Percentiles rank a stretch among this genome's conserved stretches.
Evolutionary conservation across 2,888 invertebrate genomes (phyloP).

Genomic region (Hipparchia semele): DNA sequence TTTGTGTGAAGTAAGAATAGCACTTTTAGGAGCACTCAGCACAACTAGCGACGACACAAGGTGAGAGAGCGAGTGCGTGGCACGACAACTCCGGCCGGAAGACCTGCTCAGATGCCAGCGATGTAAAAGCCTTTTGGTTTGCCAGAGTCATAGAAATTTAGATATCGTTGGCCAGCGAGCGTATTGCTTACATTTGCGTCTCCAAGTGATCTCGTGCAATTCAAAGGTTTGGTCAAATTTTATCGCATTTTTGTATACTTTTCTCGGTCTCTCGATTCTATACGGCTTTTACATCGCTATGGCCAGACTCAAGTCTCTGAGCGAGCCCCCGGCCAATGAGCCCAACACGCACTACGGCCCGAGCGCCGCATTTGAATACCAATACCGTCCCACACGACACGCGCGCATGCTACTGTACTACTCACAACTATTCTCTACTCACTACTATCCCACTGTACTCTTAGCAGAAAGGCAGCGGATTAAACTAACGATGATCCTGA

Average conservation of each 20-base stretch:
- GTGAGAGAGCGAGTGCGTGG: slow-evolving; percentile 82
- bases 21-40: slow-evolving; percentile 81
- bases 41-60: slow-evolving; percentile 79
- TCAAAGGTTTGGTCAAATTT: slow-evolving; percentile 21
- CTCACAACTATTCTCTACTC: slow-evolving; percentile 81
- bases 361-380: slow-evolving; percentile 88
- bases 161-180: neutral
- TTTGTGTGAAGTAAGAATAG: slow-evolving; percentile 64
- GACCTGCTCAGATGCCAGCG: slow-evolving; percentile 38
- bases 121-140: slow-evolving; percentile 34
- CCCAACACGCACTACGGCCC: slow-evolving; percentile 74
- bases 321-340: slow-evolving; percentile 48
- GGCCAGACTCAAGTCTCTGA: slow-evolving; percentile 33
- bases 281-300: slow-evolving; percentile 34
- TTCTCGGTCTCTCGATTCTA: neutral
- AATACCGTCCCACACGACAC: slow-evolving; percentile 84
- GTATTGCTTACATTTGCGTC: slow-evolving; percentile 19
- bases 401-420: slow-evolving; percentile 79
- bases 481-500: slow-evolving; percentile 68
- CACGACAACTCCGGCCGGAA: slow-evolving; percentile 51
- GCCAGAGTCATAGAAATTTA: slow-evolving; percentile 12
- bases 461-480: slow-evolving; percentile 76
- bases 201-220: slow-evolving; percentile 23
- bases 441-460: slow-evolving; percentile 75
- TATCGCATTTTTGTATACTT: slow-evolving; percentile 25